These are phyloP conservation scores for Gobionotothen gibberifrons DNA, from an alignment of 2,797 vertebrate genomes.

Conservation along the genomic window DNA sequence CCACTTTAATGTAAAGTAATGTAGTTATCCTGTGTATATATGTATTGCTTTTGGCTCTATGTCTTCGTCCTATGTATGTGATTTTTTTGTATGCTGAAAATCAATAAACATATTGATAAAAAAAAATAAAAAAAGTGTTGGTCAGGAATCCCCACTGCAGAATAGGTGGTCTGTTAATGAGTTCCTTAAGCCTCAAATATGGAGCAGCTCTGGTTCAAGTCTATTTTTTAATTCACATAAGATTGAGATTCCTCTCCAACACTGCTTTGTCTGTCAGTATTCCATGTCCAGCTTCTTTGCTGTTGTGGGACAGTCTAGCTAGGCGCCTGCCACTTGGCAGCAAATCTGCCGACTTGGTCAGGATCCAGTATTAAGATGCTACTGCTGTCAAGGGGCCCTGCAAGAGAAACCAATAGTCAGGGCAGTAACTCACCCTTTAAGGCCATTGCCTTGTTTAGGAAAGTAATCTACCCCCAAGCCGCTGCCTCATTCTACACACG, in stretches of 20 bases:
- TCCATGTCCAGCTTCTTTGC: conserved; percentile 33
- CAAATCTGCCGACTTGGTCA: conserved; percentile 56
- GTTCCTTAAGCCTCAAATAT: conserved; percentile 12
- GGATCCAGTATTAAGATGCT: conserved; percentile 75
- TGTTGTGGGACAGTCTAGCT: conserved; percentile 37
- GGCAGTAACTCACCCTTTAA: conserved; percentile 72
- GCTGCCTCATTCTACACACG: conserved; percentile 59
- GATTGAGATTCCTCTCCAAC: conserved; percentile 13
- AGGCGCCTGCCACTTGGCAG: conserved; percentile 61
- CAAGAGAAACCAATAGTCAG: conserved; percentile 68
- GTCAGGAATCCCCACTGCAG: background rate
- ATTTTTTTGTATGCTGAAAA: no score
- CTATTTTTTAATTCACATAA: conserved; percentile 24
- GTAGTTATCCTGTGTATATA: no score
- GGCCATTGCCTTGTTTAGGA: conserved; percentile 69
- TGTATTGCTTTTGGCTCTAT: no score
- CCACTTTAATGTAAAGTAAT: no score
- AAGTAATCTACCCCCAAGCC: conserved; percentile 70
- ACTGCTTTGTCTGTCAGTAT: conserved; percentile 20
- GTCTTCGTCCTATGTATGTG: no score
- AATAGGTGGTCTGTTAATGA: background rate
- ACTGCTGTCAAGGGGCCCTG: conserved; percentile 66
- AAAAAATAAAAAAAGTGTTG: no score
- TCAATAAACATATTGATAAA: no score
- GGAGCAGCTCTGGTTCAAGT: background rate